Conservation (phyloP, 2,113 vertebrate species). For the Carassius gibelio region DNA sequence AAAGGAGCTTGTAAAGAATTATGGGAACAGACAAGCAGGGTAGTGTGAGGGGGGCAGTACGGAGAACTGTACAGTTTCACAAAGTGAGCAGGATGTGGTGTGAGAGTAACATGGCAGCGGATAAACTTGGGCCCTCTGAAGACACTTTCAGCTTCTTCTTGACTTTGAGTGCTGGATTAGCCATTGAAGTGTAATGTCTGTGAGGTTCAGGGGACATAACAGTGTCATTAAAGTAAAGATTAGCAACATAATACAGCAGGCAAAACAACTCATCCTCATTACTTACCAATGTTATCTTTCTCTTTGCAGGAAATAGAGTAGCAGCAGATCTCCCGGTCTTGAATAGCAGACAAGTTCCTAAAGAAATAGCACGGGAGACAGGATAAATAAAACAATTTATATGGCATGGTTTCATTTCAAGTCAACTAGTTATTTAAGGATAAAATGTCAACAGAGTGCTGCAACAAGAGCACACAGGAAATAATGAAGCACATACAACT, state of each 20-base stretch:
- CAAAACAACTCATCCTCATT: slow-evolving; percentile 16
- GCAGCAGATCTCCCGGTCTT: slow-evolving; percentile 84
- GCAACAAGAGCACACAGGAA: too few species aligned
- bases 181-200: slow-evolving; percentile 84
- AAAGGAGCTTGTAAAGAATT: too few species aligned
- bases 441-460: too few species aligned
- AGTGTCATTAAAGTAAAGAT: not conserved
- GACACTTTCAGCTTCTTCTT: slow-evolving; percentile 77
- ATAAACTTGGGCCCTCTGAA: slow-evolving; percentile 54
- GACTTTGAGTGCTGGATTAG: slow-evolving; percentile 90
- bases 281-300: slow-evolving; percentile 85
- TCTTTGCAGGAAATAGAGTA: slow-evolving; percentile 87
- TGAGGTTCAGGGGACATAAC: not conserved
- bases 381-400: not conserved
- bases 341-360: slow-evolving; percentile 83
- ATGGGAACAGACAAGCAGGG: too few species aligned
- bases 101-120: slow-evolving; percentile 69
- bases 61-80: slow-evolving; percentile 68
- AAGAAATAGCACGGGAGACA: not conserved
- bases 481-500: too few species aligned
- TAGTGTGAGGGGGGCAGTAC: slow-evolving; percentile 39
- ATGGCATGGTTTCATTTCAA: too few species aligned
- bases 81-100: slow-evolving; percentile 65
- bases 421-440: too few species aligned
- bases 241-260: not conserved